Conservation (phyloP, 2,888 invertebrate genomes). For the Drosophila demipolita region DNA sequence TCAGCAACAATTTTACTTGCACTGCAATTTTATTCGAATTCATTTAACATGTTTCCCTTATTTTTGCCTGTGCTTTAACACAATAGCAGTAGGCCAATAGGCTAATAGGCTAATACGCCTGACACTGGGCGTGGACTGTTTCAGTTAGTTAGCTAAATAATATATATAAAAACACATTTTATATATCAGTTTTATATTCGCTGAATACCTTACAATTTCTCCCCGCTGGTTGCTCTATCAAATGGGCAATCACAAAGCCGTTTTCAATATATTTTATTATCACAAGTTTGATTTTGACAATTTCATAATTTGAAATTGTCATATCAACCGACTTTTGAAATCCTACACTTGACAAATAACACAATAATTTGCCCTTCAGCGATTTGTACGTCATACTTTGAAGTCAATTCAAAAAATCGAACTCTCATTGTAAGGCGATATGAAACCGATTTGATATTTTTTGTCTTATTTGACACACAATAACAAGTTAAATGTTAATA, state of each 20-base stretch:
- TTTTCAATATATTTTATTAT: conserved; percentile 40
- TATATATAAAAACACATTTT: conserved; percentile 1
- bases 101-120: conserved; percentile 2
- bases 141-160: conserved; percentile 17
- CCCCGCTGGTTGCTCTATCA: too few relatives aligned
- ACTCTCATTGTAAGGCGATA: background rate
- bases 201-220: background rate
- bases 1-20: conserved; percentile 32
- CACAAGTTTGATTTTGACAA: conserved; percentile 58
- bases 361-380: conserved; percentile 7
- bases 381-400: background rate
- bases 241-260: conserved; percentile 24
- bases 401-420: background rate
- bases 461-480: background rate
- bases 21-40: conserved; percentile 59
- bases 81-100: conserved; percentile 36
- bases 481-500: background rate
- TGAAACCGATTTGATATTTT: background rate
- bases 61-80: conserved; percentile 9
- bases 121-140: conserved; percentile 6
- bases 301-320: conserved; percentile 48
- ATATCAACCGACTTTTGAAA: conserved; percentile 34
- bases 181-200: background rate
- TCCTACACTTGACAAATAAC: conserved; percentile 27
- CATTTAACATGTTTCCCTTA: conserved; percentile 42